A percentile compares a stretch with the other conserved stretches of the same genome.
These are phyloP conservation scores for Periophthalmodon schlosseri DNA, from an alignment of 2,113 vertebrate species.

Conservation along the genomic window DNA sequence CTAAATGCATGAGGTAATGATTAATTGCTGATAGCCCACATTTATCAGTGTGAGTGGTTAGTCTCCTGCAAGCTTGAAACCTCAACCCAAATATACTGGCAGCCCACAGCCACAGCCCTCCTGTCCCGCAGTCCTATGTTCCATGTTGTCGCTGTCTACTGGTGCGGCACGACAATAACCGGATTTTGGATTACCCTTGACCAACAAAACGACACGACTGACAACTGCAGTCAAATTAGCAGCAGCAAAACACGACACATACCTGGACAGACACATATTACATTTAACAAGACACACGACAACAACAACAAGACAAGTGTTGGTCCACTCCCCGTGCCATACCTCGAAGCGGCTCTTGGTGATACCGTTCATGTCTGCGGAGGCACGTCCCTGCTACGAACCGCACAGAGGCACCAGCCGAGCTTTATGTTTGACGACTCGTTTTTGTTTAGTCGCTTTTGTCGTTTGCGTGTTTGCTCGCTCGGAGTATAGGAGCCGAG, in stretches of 20 bases:
- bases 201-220: slow-evolving; percentile 62
- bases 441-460: slow-evolving; percentile 63
- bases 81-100: slow-evolving; percentile 55
- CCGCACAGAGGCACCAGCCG: slow-evolving; percentile 50
- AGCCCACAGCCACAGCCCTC: slow-evolving; percentile 59
- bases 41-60: slow-evolving; percentile 21
- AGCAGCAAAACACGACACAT: slow-evolving; percentile 26
- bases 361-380: slow-evolving; percentile 85
- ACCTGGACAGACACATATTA: slow-evolving; percentile 12
- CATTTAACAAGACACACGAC: slow-evolving; percentile 55
- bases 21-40: slow-evolving; percentile 24
- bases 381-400: slow-evolving; percentile 59
- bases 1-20: slow-evolving; percentile 13
- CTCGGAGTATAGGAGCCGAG: slow-evolving; percentile 53
- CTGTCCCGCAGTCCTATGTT: slow-evolving; percentile 63
- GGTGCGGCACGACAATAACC: slow-evolving; percentile 65
- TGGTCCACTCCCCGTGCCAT: slow-evolving; percentile 59
- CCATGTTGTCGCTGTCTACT: slow-evolving; percentile 67
- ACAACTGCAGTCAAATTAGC: slow-evolving; percentile 60
- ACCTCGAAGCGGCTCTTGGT: slow-evolving; percentile 84
- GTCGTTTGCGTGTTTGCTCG: slow-evolving; percentile 49
- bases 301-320: slow-evolving; percentile 51
- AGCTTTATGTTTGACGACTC: slow-evolving; percentile 44
- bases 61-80: slow-evolving; percentile 50
- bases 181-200: slow-evolving; percentile 77